Conservation (phyloP, 2,888 invertebrate genomes). For the Ophion ventricosus region DNA sequence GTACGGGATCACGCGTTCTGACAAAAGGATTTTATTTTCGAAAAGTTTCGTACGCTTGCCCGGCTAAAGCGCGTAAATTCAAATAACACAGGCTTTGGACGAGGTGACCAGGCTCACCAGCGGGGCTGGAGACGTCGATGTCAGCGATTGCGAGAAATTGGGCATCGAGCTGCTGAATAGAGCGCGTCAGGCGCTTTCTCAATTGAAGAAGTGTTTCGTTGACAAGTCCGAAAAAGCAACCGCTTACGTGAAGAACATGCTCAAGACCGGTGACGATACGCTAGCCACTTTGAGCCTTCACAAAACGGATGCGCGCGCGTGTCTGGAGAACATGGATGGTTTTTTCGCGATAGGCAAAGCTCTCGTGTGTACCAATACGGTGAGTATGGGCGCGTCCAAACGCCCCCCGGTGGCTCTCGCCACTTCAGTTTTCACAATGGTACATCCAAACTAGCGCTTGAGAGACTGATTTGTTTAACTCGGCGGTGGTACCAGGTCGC, state of each 20-base stretch:
- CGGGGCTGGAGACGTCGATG: conserved; percentile 23
- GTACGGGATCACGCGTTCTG: neutral
- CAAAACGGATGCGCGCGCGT: conserved; percentile 52
- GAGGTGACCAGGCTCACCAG: conserved; percentile 6
- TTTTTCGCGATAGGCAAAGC: conserved; percentile 52
- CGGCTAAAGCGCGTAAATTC: neutral
- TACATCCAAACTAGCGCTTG: neutral
- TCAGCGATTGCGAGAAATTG: conserved; percentile 43
- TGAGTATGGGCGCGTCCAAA: conserved; percentile 53
- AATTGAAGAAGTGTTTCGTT: conserved; percentile 64
- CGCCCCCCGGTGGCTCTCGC: neutral
- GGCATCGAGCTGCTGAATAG: conserved; percentile 8
- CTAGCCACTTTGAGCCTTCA: conserved; percentile 44
- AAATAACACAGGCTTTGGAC: neutral
- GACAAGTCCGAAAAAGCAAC: conserved; percentile 65
- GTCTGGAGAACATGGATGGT: conserved; percentile 60
- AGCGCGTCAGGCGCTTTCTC: conserved; percentile 10
- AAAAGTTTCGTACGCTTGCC: neutral
- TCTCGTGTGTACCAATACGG: conserved; percentile 67
- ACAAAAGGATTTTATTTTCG: neutral
- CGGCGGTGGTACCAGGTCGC: conserved; percentile 45
- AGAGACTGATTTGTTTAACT: neutral
- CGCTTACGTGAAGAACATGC: conserved; percentile 66
- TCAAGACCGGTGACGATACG: conserved; percentile 45
- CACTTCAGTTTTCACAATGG: neutral